Base-by-base conservation (phyloP, 2,797 vertebrate genomes). In the Myiotriccus ornatus region DNA sequence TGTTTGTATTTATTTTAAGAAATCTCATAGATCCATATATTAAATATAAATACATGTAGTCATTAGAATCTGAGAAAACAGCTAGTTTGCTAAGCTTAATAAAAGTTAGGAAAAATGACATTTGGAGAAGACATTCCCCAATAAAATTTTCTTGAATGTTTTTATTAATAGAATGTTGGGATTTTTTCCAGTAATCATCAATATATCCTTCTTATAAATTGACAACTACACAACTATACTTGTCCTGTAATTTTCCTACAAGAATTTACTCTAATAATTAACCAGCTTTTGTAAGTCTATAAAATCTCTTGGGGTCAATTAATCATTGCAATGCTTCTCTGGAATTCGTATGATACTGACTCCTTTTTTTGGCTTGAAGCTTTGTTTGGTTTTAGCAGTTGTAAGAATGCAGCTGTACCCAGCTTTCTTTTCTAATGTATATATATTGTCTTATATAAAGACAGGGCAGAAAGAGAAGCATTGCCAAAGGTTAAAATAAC, bases 401-500 rank as follows among this genome's bases (percentile, higher is more conserved):
- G 2, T 56, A 64, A 85, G 85, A 95, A 84, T 76, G 59, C 25
- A 94, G n/a, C 32, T 24, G 1, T 93, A 86, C 56, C 47, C n/a
- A 87, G 52, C 55, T 92, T 93, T 64, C 55, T 55, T 89, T 92
- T 52, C 23, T 53, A 76, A 62, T 82, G 21, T 57, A 57, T 70
- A 77, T 77, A n/a, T 80, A 53, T 89, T 30, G 41, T 68, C 34
- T 76, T 92, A 25, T 68, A 41, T 80, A 82, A 90, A 82, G 41
- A 39, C 41, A 39, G 19, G 15, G 3, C 41, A 83, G 56, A 82
- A 93, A 92, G 69, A 73, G 95, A 93, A 76, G 47, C 50, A 79
- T 74, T 89, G 39, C 71, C 59, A 84, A 86, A 94, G 70, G 84
- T 96, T 93, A 96, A 94, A 94, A 90, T 80, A 96, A 82, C 41